phyloP scores from a whole-genome alignment of 2,888 invertebrate species.

The Andricus quercusramuli region DNA sequence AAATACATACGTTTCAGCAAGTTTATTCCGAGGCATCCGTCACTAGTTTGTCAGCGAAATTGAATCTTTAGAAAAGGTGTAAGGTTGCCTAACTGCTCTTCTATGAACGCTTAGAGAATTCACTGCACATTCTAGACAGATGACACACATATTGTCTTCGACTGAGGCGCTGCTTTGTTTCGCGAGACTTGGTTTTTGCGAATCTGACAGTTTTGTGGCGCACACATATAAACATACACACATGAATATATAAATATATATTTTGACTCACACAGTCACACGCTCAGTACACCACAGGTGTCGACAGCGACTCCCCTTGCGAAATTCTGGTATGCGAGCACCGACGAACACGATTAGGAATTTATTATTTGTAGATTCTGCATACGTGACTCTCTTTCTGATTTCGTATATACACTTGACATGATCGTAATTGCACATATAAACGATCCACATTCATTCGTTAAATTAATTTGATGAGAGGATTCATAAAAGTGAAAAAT shows the following conservation, averaged over 20 bases:
- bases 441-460: slow-evolving; percentile 16
- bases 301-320: slow-evolving; percentile 51
- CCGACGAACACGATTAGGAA: slow-evolving; percentile 52
- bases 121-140: slow-evolving; percentile 67
- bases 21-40: slow-evolving; percentile 21
- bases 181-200: slow-evolving; percentile 58
- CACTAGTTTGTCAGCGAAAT: slow-evolving; percentile 53
- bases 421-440: slow-evolving; percentile 41
- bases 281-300: slow-evolving; percentile 49
- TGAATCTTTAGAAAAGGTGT: slow-evolving; percentile 56
- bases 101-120: slow-evolving; percentile 67
- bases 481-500: slow-evolving; percentile 19
- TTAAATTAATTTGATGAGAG: slow-evolving; percentile 26
- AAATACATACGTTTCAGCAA: slow-evolving; percentile 24
- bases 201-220: slow-evolving; percentile 64
- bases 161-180: slow-evolving; percentile 42
- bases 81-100: slow-evolving; percentile 70
- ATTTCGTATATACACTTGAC: slow-evolving; percentile 25
- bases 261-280: slow-evolving; percentile 41
- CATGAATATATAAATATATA: no score
- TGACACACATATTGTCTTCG: slow-evolving; percentile 62
- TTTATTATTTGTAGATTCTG: slow-evolving; percentile 51
- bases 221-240: slow-evolving; percentile 51
- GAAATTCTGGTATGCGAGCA: slow-evolving; percentile 57
- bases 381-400: slow-evolving; percentile 34